Base-by-base conservation (phyloP, 2,888 invertebrate species). In the Sarcophaga carnaria region DNA sequence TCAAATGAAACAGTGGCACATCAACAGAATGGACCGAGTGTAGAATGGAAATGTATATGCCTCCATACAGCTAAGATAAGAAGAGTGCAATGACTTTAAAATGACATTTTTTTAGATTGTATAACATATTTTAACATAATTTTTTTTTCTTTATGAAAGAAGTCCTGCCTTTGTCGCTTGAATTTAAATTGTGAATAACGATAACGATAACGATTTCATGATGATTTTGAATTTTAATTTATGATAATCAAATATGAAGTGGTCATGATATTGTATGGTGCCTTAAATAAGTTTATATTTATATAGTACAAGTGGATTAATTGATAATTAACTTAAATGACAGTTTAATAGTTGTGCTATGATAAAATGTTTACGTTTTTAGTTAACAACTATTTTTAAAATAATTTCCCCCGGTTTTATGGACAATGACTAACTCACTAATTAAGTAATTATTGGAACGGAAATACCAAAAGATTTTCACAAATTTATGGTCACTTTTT, bases 311-410 rank as follows among this genome's bases (percentile, higher is more conserved):
- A 45, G 47, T 69, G 8, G 47, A 69, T 45, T 47, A 60, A 25
- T 70, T 69, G 17, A 47, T 47, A 70, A 78, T 71, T 5, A 69
- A 62, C 47, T 62, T n/a, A 25, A 78, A 27, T 67, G 37, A 67
- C 59, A 37, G 14, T 59, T 60, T 67, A 45, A 67, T 45, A 59
- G 11, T 10, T 37, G 37, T 8, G 4, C 14, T 49, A 22, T 69
- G 14, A 45, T 47, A 69, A 69, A 45, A 47, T 22, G 6, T 47
- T 4, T 14, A 49, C 14, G 14, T 49, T 49, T 11, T 49, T 14
- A 12, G 54, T 54, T 37, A 54, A 54, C 10, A 0, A 6, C 14
- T 54, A 54, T 17, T 54, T 17, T 54, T 54, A 54, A 17, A 54
- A 54, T 54, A 54, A 37, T 37, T 37, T 37, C 2, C 10, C 37